Base-by-base conservation (phyloP, 2,797 vertebrate species). In the Lagocephalus sceleratus region DNA sequence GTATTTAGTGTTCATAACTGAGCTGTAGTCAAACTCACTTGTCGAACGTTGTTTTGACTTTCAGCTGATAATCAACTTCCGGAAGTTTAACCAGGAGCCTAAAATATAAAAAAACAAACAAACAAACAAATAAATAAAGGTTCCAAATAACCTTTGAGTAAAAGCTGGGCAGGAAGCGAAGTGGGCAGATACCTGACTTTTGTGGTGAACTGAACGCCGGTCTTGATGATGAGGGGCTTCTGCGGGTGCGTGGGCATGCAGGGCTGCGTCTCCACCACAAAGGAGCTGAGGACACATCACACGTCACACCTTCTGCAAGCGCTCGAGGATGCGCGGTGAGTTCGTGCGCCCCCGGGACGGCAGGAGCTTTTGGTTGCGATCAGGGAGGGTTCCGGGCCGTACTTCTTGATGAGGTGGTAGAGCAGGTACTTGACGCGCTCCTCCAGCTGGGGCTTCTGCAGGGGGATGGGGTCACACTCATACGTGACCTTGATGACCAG, bases 231-330 rank as follows among this genome's bases (percentile, higher is more conserved):
- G 83, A 98, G 91, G 6, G 95, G 94, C 66, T 94, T 95, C 89
- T 98, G 95, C 22, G 94, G 95, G 68, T 98, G 95, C 14, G 95
- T 97, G 41, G 95, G 94, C 96, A 98, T 99, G 63, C 95, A 98
- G 0, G 96, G 97, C 88, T 98, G 95, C 80, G 93, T 93, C 87
- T 99, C 97, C 64, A 99, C 94, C 82, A 99, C 92, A 25, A 99
- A 98, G 0, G 97, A 96, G 70, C 97, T 99, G 84, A 53, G 38
- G 66, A 75, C 29, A 66, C 40, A 70, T 6, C 64, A 57, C 39
- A 61, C 23, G 6, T 26, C n/a, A n/a, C n/a, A n/a, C n/a, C n/a
- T n/a, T n/a, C n/a, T n/a, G n/a, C n/a, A n/a, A n/a, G n/a, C n/a
- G n/a, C n/a, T n/a, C n/a, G n/a, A n/a, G n/a, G n/a, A n/a, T n/a